Percentiles rank a stretch among this genome's conserved stretches.
These are phyloP conservation scores for Cebus imitator DNA, from an alignment of 2,113 vertebrate genomes.

Conservation along the genomic window DNA sequence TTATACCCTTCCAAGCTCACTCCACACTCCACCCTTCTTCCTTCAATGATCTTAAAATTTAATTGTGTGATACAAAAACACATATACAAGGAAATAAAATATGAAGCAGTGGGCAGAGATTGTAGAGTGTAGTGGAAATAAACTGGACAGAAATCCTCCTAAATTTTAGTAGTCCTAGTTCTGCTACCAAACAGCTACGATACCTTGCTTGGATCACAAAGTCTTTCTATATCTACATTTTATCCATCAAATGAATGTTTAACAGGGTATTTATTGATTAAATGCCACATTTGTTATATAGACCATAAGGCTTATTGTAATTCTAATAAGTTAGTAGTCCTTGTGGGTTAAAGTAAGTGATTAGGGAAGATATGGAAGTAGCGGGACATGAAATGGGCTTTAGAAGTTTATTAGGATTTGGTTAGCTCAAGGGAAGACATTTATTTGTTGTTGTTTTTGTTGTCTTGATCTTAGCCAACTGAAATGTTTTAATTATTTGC, in stretches of 20 bases:
- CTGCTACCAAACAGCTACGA: neutral
- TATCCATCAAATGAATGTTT: neutral
- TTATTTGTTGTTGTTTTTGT: constrained; percentile 41
- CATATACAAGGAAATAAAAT: neutral
- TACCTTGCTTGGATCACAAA: constrained; percentile 21
- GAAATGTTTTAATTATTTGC: constrained; percentile 51
- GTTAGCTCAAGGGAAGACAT: neutral
- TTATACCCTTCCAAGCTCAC: neutral
- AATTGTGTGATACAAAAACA: neutral
- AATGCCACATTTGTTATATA: neutral
- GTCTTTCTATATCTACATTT: neutral
- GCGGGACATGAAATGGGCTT: neutral
- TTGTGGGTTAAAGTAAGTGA: neutral
- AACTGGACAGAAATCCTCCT: neutral
- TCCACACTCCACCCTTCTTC: neutral
- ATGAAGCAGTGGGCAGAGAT: neutral
- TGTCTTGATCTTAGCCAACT: constrained; percentile 15
- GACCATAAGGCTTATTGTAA: neutral
- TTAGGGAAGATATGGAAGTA: neutral
- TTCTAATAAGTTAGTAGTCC: neutral
- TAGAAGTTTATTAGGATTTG: constrained; percentile 27
- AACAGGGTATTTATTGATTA: neutral
- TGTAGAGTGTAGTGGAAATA: neutral
- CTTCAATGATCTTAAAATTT: neutral
- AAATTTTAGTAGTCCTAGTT: neutral